Percentiles rank a stretch among this genome's conserved stretches.
Conservation (phyloP, 2,113 vertebrate species). For the Ochotona princeps region DNA sequence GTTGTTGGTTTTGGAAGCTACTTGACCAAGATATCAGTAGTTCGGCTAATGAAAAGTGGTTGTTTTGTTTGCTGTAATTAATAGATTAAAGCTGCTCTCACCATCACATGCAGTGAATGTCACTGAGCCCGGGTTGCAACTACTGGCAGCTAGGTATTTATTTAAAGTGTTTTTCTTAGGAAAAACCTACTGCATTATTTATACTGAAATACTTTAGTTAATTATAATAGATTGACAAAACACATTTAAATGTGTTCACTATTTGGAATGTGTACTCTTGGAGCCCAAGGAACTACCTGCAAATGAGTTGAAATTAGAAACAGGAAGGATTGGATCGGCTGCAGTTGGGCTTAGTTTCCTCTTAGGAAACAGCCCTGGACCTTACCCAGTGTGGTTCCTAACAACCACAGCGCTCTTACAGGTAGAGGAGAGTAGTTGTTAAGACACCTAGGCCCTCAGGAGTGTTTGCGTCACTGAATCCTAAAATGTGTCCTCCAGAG, state of each 20-base stretch:
- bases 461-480: neutral
- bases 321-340: neutral
- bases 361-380: neutral
- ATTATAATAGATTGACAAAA: neutral
- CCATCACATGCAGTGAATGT: neutral
- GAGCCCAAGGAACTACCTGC: neutral
- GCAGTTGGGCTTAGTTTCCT: neutral
- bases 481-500: neutral
- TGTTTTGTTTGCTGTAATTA: neutral
- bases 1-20: neutral
- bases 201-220: neutral
- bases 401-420: neutral
- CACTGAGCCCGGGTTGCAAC: neutral
- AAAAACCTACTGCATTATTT: neutral
- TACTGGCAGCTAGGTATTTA: neutral
- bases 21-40: slow-evolving; percentile 4
- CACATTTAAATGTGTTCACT: neutral
- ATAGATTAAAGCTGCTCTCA: neutral
- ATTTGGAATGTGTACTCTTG: neutral
- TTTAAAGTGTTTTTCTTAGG: slow-evolving; percentile 3
- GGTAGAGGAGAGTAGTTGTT: neutral
- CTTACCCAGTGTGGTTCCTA: neutral
- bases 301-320: neutral
- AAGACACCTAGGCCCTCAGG: neutral
- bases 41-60: neutral